Percentiles rank a stretch among this genome's conserved stretches.
phyloP scores from a whole-genome alignment of 2,797 vertebrate species.

The Astyanax mexicanus region DNA sequence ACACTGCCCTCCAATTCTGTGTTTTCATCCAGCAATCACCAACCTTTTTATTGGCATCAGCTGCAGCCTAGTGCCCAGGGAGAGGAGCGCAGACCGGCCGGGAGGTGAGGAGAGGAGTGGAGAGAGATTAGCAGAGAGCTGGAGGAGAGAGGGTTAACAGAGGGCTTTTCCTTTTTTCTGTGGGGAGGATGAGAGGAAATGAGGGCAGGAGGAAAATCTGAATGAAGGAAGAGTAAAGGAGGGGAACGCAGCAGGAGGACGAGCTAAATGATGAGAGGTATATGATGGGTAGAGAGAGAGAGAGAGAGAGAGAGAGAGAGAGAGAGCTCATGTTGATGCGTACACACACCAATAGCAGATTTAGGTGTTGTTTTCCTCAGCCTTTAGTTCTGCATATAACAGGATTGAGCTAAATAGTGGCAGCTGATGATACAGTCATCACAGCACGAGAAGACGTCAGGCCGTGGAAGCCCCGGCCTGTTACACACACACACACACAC shows the following conservation, averaged over 20 bases:
- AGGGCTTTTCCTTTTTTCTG: neutral
- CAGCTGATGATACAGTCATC: slow-evolving; percentile 52
- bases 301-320: slow-evolving; percentile 50
- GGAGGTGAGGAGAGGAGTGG: neutral
- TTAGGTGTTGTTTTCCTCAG: slow-evolving; percentile 44
- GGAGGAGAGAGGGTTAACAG: slow-evolving; percentile 20
- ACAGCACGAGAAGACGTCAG: slow-evolving; percentile 46
- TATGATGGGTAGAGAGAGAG: neutral
- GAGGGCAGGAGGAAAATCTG: slow-evolving; percentile 62
- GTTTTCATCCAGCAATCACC: slow-evolving; percentile 78
- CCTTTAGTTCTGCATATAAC: slow-evolving; percentile 40
- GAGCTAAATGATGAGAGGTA: neutral
- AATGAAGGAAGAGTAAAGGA: slow-evolving; percentile 9
- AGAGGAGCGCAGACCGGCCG: slow-evolving; percentile 55
- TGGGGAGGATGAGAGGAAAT: neutral
- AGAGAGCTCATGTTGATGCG: slow-evolving; percentile 10
- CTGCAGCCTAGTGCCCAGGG: slow-evolving; percentile 65
- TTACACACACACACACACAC: no score
- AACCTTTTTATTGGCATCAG: slow-evolving; percentile 76
- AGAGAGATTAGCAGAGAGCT: slow-evolving; percentile 17
- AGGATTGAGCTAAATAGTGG: slow-evolving; percentile 42
- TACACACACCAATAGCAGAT: slow-evolving; percentile 34
- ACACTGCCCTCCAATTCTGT: slow-evolving; percentile 74
- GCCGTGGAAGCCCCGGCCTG: slow-evolving; percentile 31
- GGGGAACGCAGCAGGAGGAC: neutral